Evolutionary conservation across 1,140 invertebrate species (phyloP), one percentile per base, ranked within the genome.

Genomic region (Bactericera cockerelli): DNA sequence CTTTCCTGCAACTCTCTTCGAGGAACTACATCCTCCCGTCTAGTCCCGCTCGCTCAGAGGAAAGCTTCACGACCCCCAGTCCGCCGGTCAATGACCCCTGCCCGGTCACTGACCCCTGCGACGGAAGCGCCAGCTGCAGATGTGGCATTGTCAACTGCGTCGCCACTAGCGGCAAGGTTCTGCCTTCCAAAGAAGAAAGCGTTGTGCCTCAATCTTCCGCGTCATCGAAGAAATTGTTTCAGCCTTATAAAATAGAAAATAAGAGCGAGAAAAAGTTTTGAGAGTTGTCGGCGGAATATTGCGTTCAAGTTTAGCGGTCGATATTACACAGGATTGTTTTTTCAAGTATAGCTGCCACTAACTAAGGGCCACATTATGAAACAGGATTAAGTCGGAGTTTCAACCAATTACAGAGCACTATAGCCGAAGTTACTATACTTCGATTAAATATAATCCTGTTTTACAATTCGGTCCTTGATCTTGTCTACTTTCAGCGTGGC

Each of bases 221-320:
- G 10, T 6, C 19, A 22, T 6, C 26, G 14, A 56, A 56, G 26
- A 26, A 56, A 56, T 16, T 26, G 19, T 56, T 26, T 24, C 22
- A 56, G n/a, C 55, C 26, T 38, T 61, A 55, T 54, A 24, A 61
- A 55, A 39, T 38, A 49, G 59, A 26, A 67, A 82, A 16, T 76
- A 77, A 64, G 81, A 84, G 67, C 78, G 78, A 66, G 68, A 83
- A 21, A 79, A 81, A 63, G 71, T 49, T 49, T 22, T 19, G 42
- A 49, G n/a, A 49, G 22, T 10, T 6, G 19, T 4, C 28, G 28
- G 28, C 28, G n/a, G n/a, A 31, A 31, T 13, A 6, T 31, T 31
- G 28, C 13, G 28, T 31, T 31, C 28, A 6, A 31, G 28, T 31
- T 31, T n/a, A n/a, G n/a, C n/a, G n/a, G n/a, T n/a, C n/a, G n/a